These are phyloP conservation scores for Lithobates pipiens DNA, from an alignment of 2,797 vertebrate genomes.

Conservation along the genomic window DNA sequence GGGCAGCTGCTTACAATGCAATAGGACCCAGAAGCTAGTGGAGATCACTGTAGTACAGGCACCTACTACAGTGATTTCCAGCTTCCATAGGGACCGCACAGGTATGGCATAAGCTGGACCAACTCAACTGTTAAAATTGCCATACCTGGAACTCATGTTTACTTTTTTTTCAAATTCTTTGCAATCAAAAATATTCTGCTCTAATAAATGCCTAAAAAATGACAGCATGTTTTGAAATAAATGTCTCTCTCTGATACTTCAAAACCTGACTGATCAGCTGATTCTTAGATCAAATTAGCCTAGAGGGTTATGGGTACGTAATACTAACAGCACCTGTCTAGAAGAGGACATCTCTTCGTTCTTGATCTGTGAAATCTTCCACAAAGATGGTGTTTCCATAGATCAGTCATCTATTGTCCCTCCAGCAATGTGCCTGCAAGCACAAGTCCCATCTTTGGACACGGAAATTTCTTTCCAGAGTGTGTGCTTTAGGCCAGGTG, in stretches of 20 bases:
- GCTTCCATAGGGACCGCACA: no score
- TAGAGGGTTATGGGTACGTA: neutral
- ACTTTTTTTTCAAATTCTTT: no score
- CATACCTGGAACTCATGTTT: no score
- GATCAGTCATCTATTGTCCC: neutral
- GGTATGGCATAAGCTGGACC: no score
- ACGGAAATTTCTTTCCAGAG: neutral
- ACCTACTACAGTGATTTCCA: no score
- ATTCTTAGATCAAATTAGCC: neutral
- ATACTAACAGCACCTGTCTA: neutral
- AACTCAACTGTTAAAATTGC: no score
- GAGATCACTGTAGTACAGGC: no score
- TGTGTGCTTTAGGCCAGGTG: neutral
- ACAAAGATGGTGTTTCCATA: neutral
- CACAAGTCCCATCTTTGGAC: neutral
- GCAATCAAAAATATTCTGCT: no score
- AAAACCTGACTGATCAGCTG: constrained; percentile 1
- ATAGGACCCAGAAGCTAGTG: no score
- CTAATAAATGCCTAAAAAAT: no score
- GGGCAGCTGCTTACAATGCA: no score
- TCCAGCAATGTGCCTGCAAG: constrained; percentile 4
- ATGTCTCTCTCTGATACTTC: neutral
- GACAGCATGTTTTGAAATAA: neutral
- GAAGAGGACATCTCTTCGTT: neutral
- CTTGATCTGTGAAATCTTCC: neutral